Evolutionary conservation across 2,797 vertebrate genomes (phyloP).

Genomic region (Coregonus ussuriensis): DNA sequence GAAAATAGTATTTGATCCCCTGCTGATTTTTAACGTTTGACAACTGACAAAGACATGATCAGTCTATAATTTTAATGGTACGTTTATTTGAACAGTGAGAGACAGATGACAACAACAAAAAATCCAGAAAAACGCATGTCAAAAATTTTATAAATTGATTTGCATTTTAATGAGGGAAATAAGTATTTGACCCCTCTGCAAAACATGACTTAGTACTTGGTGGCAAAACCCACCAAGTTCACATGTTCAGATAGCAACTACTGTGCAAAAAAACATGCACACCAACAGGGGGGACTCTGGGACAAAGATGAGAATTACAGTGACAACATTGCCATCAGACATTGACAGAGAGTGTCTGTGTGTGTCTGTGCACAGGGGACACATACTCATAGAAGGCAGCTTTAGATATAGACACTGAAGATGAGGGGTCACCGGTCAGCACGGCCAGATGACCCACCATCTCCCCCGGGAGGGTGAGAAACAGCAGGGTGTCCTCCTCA

Average conservation of each 20-base stretch:
- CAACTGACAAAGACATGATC: no score
- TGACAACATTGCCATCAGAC: neutral
- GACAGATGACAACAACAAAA: no score
- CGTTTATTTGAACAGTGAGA: no score
- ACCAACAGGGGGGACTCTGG: neutral
- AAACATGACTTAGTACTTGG: no score
- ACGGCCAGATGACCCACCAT: slow-evolving; percentile 92
- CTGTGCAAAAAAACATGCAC: neutral
- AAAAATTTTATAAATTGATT: no score
- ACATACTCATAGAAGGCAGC: slow-evolving; percentile 91
- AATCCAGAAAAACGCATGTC: no score
- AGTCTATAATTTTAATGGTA: no score
- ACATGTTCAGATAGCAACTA: neutral
- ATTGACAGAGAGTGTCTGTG: neutral
- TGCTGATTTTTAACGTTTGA: no score
- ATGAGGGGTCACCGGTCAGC: slow-evolving; percentile 92
- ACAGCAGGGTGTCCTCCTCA: slow-evolving; percentile 87
- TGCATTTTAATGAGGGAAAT: no score
- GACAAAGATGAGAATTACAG: neutral
- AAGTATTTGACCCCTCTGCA: no score
- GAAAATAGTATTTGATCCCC: no score
- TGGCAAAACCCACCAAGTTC: neutral
- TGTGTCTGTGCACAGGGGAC: neutral
- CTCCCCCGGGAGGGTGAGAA: slow-evolving; percentile 89
- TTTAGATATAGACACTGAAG: slow-evolving; percentile 93